Evolutionary conservation across 2,797 vertebrate genomes (phyloP).

Genomic region (Moxostoma hubbsi): DNA sequence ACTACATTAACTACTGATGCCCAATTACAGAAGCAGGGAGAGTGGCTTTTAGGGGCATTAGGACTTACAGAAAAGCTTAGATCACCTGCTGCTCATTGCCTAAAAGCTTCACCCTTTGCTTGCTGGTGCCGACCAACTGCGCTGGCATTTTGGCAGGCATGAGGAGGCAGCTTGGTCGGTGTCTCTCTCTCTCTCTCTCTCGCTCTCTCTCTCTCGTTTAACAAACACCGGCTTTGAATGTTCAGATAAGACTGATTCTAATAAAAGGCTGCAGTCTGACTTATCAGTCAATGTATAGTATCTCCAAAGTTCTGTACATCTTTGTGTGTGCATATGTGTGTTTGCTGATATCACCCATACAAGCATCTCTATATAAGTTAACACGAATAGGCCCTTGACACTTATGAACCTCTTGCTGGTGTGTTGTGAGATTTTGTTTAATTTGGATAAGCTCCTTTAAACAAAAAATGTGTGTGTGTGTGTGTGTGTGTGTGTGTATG

Average conservation of each 20-base stretch:
- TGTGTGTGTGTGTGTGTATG: too few relatives aligned
- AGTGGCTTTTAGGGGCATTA: constrained; percentile 99
- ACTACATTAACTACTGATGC: constrained; percentile 99
- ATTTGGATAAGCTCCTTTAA: too few relatives aligned
- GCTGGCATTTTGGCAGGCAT: constrained; percentile 74
- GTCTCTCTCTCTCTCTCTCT: constrained; percentile 16
- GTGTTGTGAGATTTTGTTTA: too few relatives aligned
- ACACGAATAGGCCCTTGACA: not conserved
- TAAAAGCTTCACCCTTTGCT: constrained; percentile 99
- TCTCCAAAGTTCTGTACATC: not conserved
- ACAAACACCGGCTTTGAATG: too few relatives aligned
- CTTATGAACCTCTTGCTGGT: constrained; percentile 21
- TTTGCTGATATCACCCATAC: constrained; percentile 22
- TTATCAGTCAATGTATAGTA: constrained; percentile 4
- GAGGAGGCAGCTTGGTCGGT: constrained; percentile 62
- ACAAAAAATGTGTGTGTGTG: too few relatives aligned
- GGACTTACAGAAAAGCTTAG: constrained; percentile 99
- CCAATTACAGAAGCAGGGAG: constrained; percentile 99
- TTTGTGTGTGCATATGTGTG: not conserved
- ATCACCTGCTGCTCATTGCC: constrained; percentile 99
- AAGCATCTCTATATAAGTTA: not conserved
- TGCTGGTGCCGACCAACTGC: constrained; percentile 84
- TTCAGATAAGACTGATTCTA: not conserved
- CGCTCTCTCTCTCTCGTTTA: not conserved
- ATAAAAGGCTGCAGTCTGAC: not conserved